Evolutionary conservation across 37 sponge, comb jelly and placozoan genomes (phyloP).

Genomic region (Eunapius fragilis): DNA sequence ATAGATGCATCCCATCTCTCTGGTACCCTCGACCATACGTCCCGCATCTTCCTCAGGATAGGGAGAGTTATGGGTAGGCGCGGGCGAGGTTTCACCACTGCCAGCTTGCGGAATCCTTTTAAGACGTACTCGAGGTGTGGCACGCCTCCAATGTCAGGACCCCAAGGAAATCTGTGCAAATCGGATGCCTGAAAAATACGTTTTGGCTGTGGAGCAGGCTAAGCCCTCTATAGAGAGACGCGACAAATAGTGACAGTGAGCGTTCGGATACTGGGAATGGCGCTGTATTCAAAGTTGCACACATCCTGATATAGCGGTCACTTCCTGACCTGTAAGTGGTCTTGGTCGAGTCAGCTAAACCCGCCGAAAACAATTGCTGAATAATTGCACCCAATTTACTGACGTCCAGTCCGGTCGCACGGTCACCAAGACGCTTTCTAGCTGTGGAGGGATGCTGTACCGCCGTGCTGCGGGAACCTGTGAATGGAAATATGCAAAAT

Average conservation of each 20-base stretch:
- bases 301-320: constrained; percentile 21
- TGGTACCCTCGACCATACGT: neutral
- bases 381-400: constrained; percentile 17
- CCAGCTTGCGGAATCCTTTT: neutral
- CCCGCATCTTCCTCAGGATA: neutral
- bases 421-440: neutral
- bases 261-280: constrained; percentile 34
- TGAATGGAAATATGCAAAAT: neutral
- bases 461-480: neutral
- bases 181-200: constrained; percentile 17
- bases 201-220: neutral
- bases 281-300: neutral
- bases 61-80: constrained; percentile 36
- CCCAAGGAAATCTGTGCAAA: constrained; percentile 9
- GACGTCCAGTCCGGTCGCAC: constrained; percentile 44
- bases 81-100: neutral
- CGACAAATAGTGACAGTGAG: constrained; percentile 14
- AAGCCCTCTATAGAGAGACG: constrained; percentile 9
- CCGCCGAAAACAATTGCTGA: constrained; percentile 1
- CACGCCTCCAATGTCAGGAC: neutral
- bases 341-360: constrained; percentile 29
- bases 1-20: neutral
- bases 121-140: constrained; percentile 11
- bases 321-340: constrained; percentile 14
- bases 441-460: neutral